Evolutionary conservation across 2,888 invertebrate genomes (phyloP).

Genomic region (Chloroclysta siterata): DNA sequence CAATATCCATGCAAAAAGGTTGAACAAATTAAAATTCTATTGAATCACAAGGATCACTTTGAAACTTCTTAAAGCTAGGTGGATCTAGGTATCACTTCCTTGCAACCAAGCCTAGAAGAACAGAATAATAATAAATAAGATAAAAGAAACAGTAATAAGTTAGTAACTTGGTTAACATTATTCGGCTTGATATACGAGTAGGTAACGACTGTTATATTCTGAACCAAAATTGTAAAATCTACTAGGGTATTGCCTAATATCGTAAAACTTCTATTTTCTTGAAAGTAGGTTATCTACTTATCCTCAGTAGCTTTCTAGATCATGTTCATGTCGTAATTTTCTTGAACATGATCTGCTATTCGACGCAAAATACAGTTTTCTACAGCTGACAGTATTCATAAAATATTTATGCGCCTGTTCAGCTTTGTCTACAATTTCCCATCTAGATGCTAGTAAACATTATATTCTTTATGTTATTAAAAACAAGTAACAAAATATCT

Average conservation of each 20-base stretch:
- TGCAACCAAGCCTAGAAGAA: no score
- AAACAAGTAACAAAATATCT: background rate
- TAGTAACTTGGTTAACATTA: no score
- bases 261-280: background rate
- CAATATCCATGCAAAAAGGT: background rate
- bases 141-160: no score
- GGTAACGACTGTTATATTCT: no score
- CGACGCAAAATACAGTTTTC: background rate
- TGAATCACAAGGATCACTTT: no score
- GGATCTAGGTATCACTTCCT: no score
- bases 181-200: no score
- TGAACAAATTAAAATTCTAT: no score
- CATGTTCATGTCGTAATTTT: constrained; percentile 15
- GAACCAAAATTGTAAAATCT: no score
- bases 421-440: background rate
- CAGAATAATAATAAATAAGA: no score
- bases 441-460: background rate
- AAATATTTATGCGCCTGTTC: background rate
- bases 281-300: background rate
- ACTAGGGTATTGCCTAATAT: no score
- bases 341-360: constrained; percentile 9
- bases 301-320: constrained; percentile 1
- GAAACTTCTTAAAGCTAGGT: no score
- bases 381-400: background rate
- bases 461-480: background rate